These are phyloP conservation scores for Crossocerus cetratus DNA, from an alignment of 2,888 invertebrate genomes.

Conservation along the genomic window DNA sequence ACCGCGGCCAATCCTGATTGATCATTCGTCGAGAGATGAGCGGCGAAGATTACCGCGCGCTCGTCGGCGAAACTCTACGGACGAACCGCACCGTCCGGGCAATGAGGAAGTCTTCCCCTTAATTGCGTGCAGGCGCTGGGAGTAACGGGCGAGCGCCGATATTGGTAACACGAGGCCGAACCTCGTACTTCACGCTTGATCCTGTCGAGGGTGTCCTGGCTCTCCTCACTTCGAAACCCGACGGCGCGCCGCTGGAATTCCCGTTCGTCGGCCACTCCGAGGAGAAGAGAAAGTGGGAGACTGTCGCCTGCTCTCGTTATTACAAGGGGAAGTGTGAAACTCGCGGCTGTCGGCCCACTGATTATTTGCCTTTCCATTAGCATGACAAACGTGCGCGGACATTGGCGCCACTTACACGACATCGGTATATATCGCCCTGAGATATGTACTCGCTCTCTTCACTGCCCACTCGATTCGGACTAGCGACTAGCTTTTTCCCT, in stretches of 20 bases:
- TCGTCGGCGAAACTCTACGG: neutral
- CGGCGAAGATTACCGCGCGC: neutral
- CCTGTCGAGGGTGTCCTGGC: too few relatives aligned
- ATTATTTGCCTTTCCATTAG: conserved; percentile 67
- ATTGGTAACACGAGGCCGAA: conserved; percentile 28
- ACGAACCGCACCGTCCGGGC: too few relatives aligned
- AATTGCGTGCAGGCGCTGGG: conserved; percentile 1
- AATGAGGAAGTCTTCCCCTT: conserved; percentile 39
- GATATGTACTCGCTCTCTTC: neutral
- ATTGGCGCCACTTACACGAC: too few relatives aligned
- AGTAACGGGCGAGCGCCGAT: conserved; percentile 21
- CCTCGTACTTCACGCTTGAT: too few relatives aligned
- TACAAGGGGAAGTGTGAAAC: conserved; percentile 60
- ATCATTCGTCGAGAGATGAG: neutral
- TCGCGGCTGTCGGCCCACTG: conserved; percentile 36
- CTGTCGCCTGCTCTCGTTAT: conserved; percentile 51
- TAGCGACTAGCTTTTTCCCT: neutral
- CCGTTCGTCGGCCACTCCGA: too few relatives aligned
- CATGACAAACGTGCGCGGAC: conserved; percentile 57
- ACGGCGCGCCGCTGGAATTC: too few relatives aligned
- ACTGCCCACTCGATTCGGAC: neutral
- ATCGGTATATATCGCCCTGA: too few relatives aligned
- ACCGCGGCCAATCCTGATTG: neutral
- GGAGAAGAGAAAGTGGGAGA: conserved; percentile 38
- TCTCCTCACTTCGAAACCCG: too few relatives aligned